Conservation (phyloP, 2,888 invertebrate species). For the Bedellia somnulentella region DNA sequence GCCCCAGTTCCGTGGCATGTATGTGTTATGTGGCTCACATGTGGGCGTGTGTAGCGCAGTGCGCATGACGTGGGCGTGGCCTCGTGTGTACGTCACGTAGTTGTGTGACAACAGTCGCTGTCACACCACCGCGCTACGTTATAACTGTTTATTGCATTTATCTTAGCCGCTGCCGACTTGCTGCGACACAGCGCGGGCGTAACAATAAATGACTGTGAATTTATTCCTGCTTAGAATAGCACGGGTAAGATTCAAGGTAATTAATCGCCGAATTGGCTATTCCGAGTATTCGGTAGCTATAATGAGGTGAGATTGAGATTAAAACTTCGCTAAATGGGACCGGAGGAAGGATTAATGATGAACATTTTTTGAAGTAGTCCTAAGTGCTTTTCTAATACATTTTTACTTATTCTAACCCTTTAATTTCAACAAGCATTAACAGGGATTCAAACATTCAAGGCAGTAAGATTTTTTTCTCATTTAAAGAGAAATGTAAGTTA, state of each 20-base stretch:
- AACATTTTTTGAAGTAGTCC: too few relatives aligned
- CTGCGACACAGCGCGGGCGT: conserved; percentile 18
- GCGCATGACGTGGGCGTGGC: conserved; percentile 45
- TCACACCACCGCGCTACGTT: conserved; percentile 26
- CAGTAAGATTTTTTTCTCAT: too few relatives aligned
- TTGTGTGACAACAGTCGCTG: conserved; percentile 20
- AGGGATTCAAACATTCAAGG: too few relatives aligned
- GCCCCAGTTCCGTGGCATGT: conserved; percentile 32
- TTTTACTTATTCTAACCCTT: too few relatives aligned
- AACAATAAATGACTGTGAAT: conserved; percentile 59
- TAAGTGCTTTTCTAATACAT: too few relatives aligned
- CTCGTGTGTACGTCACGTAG: conserved; percentile 27
- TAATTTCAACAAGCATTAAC: too few relatives aligned
- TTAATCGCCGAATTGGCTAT: conserved; percentile 59
- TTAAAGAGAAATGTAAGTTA: too few relatives aligned
- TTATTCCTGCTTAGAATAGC: conserved; percentile 58
- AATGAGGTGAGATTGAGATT: conserved; percentile 60
- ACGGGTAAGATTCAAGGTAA: conserved; percentile 40
- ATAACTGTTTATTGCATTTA: conserved; percentile 40
- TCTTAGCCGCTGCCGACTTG: too few relatives aligned
- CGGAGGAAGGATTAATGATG: conserved; percentile 32
- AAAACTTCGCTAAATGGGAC: conserved; percentile 52
- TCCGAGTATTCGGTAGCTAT: conserved; percentile 52
- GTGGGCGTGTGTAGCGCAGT: conserved; percentile 29
- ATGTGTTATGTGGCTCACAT: conserved; percentile 18